These are phyloP conservation scores for Cyrtorhinus lividipennis DNA, from an alignment of 1,140 invertebrate genomes.

Conservation along the genomic window DNA sequence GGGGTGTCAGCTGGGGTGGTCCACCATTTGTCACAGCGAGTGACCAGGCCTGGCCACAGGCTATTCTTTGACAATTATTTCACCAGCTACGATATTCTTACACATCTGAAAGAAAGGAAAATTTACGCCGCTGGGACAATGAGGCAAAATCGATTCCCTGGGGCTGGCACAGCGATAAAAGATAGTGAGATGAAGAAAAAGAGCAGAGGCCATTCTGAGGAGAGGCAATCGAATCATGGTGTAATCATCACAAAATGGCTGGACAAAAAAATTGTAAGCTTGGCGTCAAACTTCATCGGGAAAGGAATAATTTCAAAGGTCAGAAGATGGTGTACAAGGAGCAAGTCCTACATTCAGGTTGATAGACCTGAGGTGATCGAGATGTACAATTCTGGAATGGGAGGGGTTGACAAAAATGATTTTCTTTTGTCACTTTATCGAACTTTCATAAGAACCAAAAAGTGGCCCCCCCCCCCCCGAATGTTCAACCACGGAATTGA, in stretches of 20 bases:
- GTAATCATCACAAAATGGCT: constrained; percentile 29
- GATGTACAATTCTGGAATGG: constrained; percentile 29
- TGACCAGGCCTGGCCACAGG: constrained; percentile 1
- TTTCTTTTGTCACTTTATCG: background rate
- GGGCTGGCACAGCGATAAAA: background rate
- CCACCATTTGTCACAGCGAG: background rate
- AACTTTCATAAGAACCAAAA: background rate
- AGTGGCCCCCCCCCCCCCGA: background rate
- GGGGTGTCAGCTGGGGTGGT: constrained; percentile 15
- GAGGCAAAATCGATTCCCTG: constrained; percentile 28
- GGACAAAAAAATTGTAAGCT: constrained; percentile 30
- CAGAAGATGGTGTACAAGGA: constrained; percentile 27
- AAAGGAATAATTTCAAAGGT: constrained; percentile 28
- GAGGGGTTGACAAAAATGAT: constrained; percentile 27
- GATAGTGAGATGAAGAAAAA: background rate
- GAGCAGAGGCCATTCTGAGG: background rate
- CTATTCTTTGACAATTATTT: constrained; percentile 27
- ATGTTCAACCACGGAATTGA: constrained; percentile 1
- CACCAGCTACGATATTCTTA: constrained; percentile 29
- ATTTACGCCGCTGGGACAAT: constrained; percentile 30
- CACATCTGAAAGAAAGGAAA: constrained; percentile 28
- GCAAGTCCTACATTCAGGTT: background rate
- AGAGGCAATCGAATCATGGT: background rate
- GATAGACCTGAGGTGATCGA: constrained; percentile 24
- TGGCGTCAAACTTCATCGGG: constrained; percentile 33